These are phyloP conservation scores for Ophiodon elongatus DNA, from an alignment of 2,113 vertebrate genomes.

Conservation along the genomic window DNA sequence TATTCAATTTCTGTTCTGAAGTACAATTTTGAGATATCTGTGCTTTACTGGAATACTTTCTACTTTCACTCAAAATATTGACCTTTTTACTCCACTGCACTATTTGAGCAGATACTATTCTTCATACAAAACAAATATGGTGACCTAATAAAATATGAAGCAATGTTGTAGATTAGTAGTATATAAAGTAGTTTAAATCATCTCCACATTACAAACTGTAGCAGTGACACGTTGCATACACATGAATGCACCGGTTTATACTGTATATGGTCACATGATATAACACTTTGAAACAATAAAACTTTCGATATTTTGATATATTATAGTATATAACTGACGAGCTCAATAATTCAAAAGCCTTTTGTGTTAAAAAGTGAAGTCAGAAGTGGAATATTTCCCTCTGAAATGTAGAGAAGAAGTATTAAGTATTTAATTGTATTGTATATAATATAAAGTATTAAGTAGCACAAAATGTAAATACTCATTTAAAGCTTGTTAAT, in stretches of 20 bases:
- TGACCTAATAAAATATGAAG: background rate
- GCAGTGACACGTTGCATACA: background rate
- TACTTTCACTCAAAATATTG: background rate
- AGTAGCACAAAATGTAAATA: background rate
- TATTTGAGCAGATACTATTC: background rate
- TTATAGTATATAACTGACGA: background rate
- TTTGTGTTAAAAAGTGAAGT: background rate
- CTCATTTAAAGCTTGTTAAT: background rate
- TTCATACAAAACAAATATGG: background rate
- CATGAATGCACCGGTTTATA: background rate
- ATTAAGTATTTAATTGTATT: too few relatives aligned
- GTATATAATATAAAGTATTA: background rate
- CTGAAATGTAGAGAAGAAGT: background rate
- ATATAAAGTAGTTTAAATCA: background rate
- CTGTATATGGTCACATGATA: background rate
- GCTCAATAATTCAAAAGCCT: background rate
- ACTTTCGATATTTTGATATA: background rate
- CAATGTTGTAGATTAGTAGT: background rate
- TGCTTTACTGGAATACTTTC: background rate
- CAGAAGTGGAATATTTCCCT: background rate
- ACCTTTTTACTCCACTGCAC: background rate
- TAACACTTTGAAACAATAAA: background rate
- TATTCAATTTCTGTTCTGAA: background rate
- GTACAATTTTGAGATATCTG: background rate
- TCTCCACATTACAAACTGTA: background rate